phyloP scores from a whole-genome alignment of 1,140 invertebrate genomes.

The Drosophila tristis region DNA sequence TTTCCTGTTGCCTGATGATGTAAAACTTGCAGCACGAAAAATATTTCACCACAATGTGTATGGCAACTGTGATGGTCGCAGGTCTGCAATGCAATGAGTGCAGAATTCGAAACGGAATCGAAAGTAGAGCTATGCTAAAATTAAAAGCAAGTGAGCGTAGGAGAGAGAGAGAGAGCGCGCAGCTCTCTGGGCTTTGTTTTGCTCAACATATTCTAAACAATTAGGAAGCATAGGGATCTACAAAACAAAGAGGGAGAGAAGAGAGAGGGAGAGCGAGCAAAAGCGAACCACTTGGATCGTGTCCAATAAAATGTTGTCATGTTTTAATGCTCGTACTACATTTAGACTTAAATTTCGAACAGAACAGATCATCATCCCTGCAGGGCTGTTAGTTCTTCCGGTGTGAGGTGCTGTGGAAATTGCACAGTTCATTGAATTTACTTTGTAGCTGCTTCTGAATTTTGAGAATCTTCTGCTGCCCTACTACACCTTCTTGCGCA shows the following conservation, averaged over 20 bases:
- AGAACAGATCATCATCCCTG: neutral
- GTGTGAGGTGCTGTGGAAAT: no score
- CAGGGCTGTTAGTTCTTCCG: neutral
- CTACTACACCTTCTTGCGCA: conserved; percentile 76
- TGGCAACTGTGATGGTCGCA: conserved; percentile 52
- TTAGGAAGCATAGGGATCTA: neutral
- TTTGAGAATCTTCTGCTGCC: neutral
- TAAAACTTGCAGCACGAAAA: conserved; percentile 41
- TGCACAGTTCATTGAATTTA: no score
- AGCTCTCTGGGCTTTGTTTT: conserved; percentile 65
- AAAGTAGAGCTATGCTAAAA: conserved; percentile 64
- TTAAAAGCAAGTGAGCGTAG: conserved; percentile 41
- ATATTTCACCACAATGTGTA: neutral
- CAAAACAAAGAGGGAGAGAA: no score
- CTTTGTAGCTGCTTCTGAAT: neutral
- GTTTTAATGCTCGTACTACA: conserved; percentile 1
- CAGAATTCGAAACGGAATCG: conserved; percentile 27
- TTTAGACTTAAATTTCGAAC: conserved; percentile 10
- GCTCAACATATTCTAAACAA: conserved; percentile 76
- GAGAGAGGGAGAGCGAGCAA: neutral
- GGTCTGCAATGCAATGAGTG: conserved; percentile 58
- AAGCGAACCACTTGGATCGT: conserved; percentile 10
- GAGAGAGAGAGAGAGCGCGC: conserved; percentile 29
- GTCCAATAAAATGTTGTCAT: conserved; percentile 20
- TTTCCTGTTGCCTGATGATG: conserved; percentile 58